Percentiles rank a stretch among this genome's conserved stretches.
phyloP scores from a whole-genome alignment of 2,888 invertebrate genomes.

The Tachina fera region DNA sequence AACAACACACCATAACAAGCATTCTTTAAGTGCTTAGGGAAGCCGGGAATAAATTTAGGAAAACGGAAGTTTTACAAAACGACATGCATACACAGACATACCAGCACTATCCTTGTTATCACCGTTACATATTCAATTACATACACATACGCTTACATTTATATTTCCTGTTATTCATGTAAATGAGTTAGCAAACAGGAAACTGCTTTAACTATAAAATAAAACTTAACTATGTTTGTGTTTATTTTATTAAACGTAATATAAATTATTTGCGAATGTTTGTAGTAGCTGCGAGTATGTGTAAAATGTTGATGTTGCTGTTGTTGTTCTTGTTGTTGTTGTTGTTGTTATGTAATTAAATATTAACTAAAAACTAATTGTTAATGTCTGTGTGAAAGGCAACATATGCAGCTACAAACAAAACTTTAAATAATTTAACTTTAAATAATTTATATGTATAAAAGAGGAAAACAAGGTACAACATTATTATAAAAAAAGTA shows the following conservation, averaged over 20 bases:
- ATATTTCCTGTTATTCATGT: neutral
- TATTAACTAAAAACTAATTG: conserved; percentile 60
- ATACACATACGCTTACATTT: neutral
- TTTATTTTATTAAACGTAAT: conserved; percentile 58
- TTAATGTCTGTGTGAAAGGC: conserved; percentile 62
- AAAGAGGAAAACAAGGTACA: neutral
- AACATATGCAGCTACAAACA: conserved; percentile 51
- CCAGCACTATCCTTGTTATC: neutral
- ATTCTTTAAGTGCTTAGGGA: conserved; percentile 62
- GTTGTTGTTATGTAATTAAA: conserved; percentile 52
- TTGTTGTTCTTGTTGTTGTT: conserved; percentile 24
- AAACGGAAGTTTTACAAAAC: conserved; percentile 50
- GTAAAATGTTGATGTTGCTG: conserved; percentile 3
- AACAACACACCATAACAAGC: conserved; percentile 12
- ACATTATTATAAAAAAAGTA: neutral
- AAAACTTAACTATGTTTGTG: conserved; percentile 31
- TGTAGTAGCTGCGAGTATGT: conserved; percentile 12
- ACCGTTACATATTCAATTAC: conserved; percentile 1
- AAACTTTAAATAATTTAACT: conserved; percentile 37
- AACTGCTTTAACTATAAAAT: conserved; percentile 21
- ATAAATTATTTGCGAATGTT: conserved; percentile 61
- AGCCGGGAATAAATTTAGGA: conserved; percentile 51
- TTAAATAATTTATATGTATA: conserved; percentile 36
- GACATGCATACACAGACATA: neutral
- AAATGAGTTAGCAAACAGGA: conserved; percentile 19